Evolutionary conservation across 2,113 vertebrate genomes (phyloP).

Genomic region (Phocoena phocoena): DNA sequence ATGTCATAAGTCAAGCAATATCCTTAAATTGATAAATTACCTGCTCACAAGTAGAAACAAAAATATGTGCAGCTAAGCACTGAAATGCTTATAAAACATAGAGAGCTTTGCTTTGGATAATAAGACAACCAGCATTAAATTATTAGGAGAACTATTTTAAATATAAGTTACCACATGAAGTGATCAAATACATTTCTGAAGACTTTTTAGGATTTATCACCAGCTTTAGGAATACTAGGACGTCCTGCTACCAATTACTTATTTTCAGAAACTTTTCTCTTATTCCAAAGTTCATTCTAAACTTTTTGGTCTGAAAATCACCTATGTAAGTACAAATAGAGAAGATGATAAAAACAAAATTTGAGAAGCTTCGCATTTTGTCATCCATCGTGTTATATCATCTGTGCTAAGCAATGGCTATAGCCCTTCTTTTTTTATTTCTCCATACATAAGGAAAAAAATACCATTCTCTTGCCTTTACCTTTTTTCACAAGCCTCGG

Average conservation of each 20-base stretch:
- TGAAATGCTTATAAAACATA: constrained; percentile 61
- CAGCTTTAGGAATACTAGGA: background rate
- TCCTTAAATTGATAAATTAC: constrained; percentile 74
- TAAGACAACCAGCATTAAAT: constrained; percentile 59
- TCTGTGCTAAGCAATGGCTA: background rate
- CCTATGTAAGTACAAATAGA: background rate
- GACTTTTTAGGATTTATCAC: background rate
- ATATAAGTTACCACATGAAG: background rate
- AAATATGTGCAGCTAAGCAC: constrained; percentile 66
- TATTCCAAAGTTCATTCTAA: background rate
- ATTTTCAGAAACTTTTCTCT: background rate
- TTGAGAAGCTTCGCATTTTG: background rate
- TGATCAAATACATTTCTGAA: background rate
- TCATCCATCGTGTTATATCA: background rate
- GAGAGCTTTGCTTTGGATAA: constrained; percentile 16
- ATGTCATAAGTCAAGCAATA: constrained; percentile 70
- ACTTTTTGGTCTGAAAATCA: background rate
- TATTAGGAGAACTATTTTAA: constrained; percentile 66
- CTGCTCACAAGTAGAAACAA: background rate
- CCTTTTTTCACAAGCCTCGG: constrained; percentile 41
- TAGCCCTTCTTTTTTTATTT: background rate
- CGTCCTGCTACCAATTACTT: background rate
- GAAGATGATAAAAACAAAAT: background rate
- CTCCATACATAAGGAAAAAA: constrained; percentile 5
- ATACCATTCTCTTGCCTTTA: constrained; percentile 36